Percentiles rank a stretch among this genome's conserved stretches.
Conservation (phyloP, 2,113 vertebrate genomes). For the Carettochelys insculpta region DNA sequence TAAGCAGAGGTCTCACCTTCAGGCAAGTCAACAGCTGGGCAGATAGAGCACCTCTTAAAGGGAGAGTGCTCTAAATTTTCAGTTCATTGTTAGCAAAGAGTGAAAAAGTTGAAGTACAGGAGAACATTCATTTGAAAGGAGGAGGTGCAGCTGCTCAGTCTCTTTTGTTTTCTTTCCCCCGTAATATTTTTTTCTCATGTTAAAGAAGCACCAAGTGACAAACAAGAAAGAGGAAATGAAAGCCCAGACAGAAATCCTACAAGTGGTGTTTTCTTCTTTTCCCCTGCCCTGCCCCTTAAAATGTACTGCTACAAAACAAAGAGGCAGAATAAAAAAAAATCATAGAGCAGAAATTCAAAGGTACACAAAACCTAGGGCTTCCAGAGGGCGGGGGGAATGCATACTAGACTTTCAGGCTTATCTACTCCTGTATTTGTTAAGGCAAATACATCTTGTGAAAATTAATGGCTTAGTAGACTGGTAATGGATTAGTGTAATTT, state of each 20-base stretch:
- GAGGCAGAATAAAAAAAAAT: not conserved
- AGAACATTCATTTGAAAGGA: conserved; percentile 51
- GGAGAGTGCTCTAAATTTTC: conserved; percentile 25
- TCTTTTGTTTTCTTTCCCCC: not conserved
- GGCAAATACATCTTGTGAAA: not conserved
- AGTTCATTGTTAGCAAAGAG: conserved; percentile 50
- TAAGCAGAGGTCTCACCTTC: conserved; percentile 80
- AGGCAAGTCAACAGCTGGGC: conserved; percentile 76
- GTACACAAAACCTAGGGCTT: not conserved
- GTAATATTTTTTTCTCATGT: conserved; percentile 19
- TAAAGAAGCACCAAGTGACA: conserved; percentile 53
- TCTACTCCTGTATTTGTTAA: not conserved
- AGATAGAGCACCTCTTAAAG: conserved; percentile 70
- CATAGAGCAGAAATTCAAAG: not conserved
- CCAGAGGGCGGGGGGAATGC: not conserved
- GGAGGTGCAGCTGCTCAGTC: conserved; percentile 47
- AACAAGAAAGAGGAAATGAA: conserved; percentile 71
- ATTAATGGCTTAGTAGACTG: not conserved
- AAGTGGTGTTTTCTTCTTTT: conserved; percentile 34
- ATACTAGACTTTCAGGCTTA: not conserved
- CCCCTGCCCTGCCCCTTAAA: conserved; percentile 60
- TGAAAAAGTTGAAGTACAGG: conserved; percentile 36
- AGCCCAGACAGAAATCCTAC: conserved; percentile 59
- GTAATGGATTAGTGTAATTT: not conserved
- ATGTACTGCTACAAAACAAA: not conserved